Conservation (phyloP, 2,888 invertebrate genomes). For the Scaptomyza polygonia region DNA sequence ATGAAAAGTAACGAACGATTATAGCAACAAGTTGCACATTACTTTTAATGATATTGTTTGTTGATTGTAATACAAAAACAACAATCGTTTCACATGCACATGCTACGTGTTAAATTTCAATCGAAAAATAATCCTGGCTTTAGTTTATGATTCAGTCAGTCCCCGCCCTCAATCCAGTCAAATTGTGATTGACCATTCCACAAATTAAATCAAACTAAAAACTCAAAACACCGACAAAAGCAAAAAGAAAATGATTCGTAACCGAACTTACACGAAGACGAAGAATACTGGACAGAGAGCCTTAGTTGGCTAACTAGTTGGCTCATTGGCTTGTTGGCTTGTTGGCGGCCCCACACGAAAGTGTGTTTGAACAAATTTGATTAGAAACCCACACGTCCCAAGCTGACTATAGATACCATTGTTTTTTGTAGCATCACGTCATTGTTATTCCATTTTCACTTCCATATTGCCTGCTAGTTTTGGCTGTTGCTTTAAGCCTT, state of each 20-base stretch:
- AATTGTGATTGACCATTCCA: conserved; percentile 24
- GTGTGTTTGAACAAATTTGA: conserved; percentile 64
- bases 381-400: conserved; percentile 41
- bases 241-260: conserved; percentile 48
- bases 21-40: conserved; percentile 1
- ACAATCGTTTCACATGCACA: conserved; percentile 7
- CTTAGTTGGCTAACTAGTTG: conserved; percentile 21
- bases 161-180: conserved; percentile 48
- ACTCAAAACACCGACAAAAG: conserved; percentile 17
- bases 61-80: conserved; percentile 20
- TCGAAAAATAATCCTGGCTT: conserved; percentile 14
- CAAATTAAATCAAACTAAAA: conserved; percentile 44
- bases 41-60: conserved; percentile 12
- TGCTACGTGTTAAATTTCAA: conserved; percentile 39
- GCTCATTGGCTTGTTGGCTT: conserved; percentile 18
- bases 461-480: conserved; percentile 32
- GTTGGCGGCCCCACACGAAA: conserved; percentile 66
- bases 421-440: conserved; percentile 41
- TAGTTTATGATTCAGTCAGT: conserved; percentile 44
- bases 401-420: conserved; percentile 15
- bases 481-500: conserved; percentile 7
- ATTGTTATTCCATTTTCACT: conserved; percentile 57
- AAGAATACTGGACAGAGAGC: conserved; percentile 18
- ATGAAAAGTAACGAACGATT: neutral
- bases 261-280: neutral